Conservation (phyloP, 1,140 invertebrate species). For the Triops longicaudatus region DNA sequence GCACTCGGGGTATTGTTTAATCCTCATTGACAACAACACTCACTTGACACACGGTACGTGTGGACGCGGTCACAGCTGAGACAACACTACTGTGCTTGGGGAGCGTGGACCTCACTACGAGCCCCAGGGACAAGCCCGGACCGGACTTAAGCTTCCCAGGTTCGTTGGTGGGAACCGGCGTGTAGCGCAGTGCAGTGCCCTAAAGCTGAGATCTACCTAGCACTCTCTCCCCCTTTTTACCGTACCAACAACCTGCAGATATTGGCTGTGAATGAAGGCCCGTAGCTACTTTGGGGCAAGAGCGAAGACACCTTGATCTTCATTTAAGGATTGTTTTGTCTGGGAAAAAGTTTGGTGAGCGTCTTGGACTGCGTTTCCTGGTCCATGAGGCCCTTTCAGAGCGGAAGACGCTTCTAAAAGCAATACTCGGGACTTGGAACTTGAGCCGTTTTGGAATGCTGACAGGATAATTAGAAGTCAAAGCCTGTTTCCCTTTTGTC, state of each 20-base stretch:
- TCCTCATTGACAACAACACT: neutral
- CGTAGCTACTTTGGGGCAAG: neutral
- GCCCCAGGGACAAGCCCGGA: too few species aligned
- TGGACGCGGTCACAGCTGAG: neutral
- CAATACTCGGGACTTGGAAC: neutral
- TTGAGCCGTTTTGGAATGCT: conserved; percentile 2
- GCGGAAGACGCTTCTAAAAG: neutral
- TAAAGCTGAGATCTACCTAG: neutral
- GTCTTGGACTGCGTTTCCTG: too few species aligned
- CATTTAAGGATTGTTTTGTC: neutral
- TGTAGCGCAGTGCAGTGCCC: neutral
- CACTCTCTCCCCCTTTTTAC: neutral
- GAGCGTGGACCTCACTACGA: too few species aligned
- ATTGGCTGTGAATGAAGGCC: neutral
- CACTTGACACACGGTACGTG: neutral
- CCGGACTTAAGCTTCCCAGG: too few species aligned
- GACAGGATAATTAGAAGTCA: neutral
- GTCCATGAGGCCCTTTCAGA: too few species aligned
- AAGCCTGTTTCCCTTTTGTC: neutral
- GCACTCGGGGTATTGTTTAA: neutral
- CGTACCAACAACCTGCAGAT: neutral
- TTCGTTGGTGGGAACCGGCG: neutral
- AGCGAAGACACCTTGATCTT: neutral
- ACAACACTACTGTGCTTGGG: neutral
- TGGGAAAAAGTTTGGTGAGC: neutral